Evolutionary conservation across 2,797 vertebrate species (phyloP), one percentile per base, ranked within the genome.

Genomic region (Agapornis canus): DNA sequence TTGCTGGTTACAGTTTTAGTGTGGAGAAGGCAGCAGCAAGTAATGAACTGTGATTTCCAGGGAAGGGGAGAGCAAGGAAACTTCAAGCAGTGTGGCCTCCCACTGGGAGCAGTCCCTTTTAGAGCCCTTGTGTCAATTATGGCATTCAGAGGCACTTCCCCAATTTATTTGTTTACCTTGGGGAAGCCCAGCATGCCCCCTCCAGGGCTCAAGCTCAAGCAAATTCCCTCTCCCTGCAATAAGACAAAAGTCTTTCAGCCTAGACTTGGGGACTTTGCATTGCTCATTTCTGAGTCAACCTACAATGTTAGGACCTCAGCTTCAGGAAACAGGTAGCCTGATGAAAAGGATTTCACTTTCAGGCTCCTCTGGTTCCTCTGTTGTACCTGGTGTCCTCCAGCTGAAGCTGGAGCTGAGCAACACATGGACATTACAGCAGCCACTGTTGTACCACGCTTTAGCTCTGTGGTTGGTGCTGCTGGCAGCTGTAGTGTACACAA

Each of bases 81-180:
- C 81, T 86, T 91, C 86, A 96, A 94, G 96, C 90, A 89, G 89
- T 17, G 9, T 14, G 97, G 97, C 93, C 96, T 92, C 96, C 98
- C 5, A 57, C 97, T 98, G 98, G 95, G 97, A 98, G 95, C 93
- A 95, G 97, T 95, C 95, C 97, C 97, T 98, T 99, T 99, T 99
- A 98, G 98, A 98, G 98, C 97, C 96, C 92, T 95, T 90, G 95
- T 98, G 98, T 98, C 98, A 99, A 99, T 98, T 98, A 98, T 82
- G 94, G 97, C 90, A 69, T 87, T 69, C 39, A 76, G 86, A 68
- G 71, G 45, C 57, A 49, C 40, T 94, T 96, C 73, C 76, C 73
- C 63, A 86, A 45, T 96, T 82, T 93, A 79, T 96, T 96, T 97
- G 89, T 97, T 97, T 96, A 95, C 86, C 43, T 49, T 48, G 43